Base-by-base conservation (phyloP, 1,140 invertebrate species). In the Thalassaphorura encarpata region DNA sequence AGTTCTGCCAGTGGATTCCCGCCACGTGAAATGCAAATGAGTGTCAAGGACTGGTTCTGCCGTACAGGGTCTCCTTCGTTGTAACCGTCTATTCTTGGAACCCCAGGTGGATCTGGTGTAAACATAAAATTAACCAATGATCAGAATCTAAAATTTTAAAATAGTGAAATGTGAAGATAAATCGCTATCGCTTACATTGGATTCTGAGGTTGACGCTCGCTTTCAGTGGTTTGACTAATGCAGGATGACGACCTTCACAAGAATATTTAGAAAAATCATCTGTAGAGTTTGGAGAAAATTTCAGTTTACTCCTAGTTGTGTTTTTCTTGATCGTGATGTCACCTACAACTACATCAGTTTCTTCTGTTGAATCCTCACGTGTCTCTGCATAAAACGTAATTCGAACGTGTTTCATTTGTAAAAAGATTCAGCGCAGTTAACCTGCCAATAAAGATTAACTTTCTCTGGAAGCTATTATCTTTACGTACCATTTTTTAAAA, bases 1-100 rank as follows among this genome's bases (percentile, higher is more conserved):
- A 97, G 80, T 69, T 92, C 85, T 2, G 93, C 90, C 13, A 91
- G 83, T 23, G 94, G 94, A 77, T 98, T 97, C 15, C 94, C 94
- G 31, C 92, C 92, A 18, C 86, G 78, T 45, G 92, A 93, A 63
- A 84, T 78, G 74, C 94, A 98, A 43, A 85, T 81, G 53, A 97
- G 76, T 59, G 88, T 89, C 8, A 97, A 77, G 31, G 82, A 84
- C 70, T 95, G 88, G 1, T 91, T 91, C 27, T 87, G 79, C 16
- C 85, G 78, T 3, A 97, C 80, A 0, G 83, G 85, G 67, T 94
- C 89, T 0, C 87, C 87, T 65, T 85, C 81, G 1, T 81, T 83
- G 70, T 96, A 95, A 0, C 94, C 91, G 63, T 90, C 86, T 62
- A 97, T 96, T 71, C 89, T 87, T 0, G 94, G 94, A 4, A 81